Conservation (phyloP, 2,797 vertebrate species). For the Syncerus caffer region DNA sequence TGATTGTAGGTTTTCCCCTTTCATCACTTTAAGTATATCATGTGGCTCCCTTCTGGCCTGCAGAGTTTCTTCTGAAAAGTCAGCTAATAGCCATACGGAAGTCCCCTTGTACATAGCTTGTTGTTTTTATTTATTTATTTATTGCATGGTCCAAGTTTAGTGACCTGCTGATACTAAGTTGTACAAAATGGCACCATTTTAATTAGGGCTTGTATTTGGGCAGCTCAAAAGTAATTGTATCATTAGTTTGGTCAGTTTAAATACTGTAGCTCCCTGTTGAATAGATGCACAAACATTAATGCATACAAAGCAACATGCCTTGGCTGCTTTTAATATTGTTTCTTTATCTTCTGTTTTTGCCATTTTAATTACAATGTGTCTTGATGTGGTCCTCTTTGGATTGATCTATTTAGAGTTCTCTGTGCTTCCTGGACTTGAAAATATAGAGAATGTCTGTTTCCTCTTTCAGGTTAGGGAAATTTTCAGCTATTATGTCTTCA, state of each 20-base stretch:
- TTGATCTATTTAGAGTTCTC: background rate
- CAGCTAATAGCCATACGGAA: background rate
- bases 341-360: background rate
- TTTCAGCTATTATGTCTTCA: background rate
- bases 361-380: background rate
- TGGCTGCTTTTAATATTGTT: background rate
- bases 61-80: background rate
- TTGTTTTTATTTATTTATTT: background rate
- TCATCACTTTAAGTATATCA: background rate
- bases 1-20: background rate
- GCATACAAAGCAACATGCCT: background rate
- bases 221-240: background rate
- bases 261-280: background rate
- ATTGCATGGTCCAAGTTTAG: background rate
- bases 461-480: background rate
- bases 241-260: background rate
- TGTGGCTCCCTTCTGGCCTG: background rate
- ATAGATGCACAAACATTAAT: background rate
- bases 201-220: background rate
- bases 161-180: background rate
- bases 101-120: background rate
- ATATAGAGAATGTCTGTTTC: background rate
- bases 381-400: background rate
- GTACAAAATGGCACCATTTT: background rate
- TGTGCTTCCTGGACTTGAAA: background rate